Percentiles rank a stretch among this genome's conserved stretches.
Conservation (phyloP, 2,113 vertebrate species). For the Xiphias gladius region DNA sequence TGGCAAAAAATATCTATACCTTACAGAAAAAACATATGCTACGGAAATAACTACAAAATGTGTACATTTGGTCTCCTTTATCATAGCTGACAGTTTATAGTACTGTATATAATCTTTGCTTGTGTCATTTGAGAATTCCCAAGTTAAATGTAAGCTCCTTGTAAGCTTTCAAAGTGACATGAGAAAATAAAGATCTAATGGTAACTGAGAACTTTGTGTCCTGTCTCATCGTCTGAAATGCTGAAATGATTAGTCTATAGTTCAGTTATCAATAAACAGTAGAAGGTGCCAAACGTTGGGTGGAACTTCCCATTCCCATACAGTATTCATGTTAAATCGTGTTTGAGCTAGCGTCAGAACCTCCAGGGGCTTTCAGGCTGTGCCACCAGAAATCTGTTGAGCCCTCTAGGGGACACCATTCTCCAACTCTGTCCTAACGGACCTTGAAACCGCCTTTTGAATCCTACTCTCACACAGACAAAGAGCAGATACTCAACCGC, state of each 20-base stretch:
- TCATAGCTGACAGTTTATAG: slow-evolving; percentile 85
- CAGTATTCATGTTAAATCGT: too few species aligned
- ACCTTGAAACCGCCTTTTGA: too few species aligned
- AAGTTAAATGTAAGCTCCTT: slow-evolving; percentile 84
- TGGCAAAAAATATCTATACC: slow-evolving; percentile 79
- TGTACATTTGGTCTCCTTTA: slow-evolving; percentile 86
- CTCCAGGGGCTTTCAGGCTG: too few species aligned
- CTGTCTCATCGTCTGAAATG: background rate
- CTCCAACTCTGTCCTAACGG: too few species aligned
- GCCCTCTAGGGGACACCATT: too few species aligned
- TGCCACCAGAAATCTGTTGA: too few species aligned
- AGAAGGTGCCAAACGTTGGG: too few species aligned
- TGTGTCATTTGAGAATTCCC: slow-evolving; percentile 84
- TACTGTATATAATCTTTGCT: slow-evolving; percentile 87
- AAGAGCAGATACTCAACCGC: too few species aligned
- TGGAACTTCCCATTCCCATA: too few species aligned
- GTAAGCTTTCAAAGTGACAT: slow-evolving; percentile 85
- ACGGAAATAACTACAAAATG: slow-evolving; percentile 79
- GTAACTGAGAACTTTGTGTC: slow-evolving; percentile 57
- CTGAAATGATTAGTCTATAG: background rate
- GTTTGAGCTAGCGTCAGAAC: too few species aligned
- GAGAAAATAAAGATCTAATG: slow-evolving; percentile 86
- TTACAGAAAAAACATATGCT: slow-evolving; percentile 80
- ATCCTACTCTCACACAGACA: too few species aligned
- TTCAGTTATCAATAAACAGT: too few species aligned